phyloP scores from a whole-genome alignment of 2,113 vertebrate species.

The Panurus biarmicus region DNA sequence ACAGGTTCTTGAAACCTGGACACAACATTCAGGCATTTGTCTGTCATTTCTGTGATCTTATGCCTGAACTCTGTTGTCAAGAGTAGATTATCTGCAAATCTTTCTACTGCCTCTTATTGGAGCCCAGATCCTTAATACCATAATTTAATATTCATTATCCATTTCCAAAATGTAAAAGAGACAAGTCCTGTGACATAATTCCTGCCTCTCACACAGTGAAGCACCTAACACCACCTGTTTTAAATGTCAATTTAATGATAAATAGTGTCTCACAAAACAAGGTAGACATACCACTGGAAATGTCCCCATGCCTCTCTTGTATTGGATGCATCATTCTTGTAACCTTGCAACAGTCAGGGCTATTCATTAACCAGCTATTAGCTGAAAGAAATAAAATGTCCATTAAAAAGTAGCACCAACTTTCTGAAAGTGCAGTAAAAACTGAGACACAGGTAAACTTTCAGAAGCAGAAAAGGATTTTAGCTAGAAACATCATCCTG shows the following conservation, averaged over 20 bases:
- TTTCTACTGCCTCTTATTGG: background rate
- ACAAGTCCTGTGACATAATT: background rate
- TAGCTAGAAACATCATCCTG: background rate
- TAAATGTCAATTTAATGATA: background rate
- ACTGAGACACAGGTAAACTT: background rate
- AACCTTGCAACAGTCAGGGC: background rate
- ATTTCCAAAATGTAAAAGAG: background rate
- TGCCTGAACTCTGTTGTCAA: background rate
- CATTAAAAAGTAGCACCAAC: background rate
- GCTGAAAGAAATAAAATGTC: background rate
- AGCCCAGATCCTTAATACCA: background rate
- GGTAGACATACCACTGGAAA: slow-evolving; percentile 5
- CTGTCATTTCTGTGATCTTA: background rate
- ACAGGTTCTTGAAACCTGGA: background rate
- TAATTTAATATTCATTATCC: background rate
- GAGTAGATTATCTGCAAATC: background rate
- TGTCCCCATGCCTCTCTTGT: slow-evolving; percentile 8
- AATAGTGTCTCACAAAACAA: slow-evolving; percentile 11
- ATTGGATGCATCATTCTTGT: background rate
- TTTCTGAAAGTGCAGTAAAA: background rate
- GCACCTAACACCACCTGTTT: background rate
- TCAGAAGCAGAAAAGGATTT: background rate
- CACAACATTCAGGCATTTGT: background rate
- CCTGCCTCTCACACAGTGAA: background rate
- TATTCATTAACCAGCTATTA: slow-evolving; percentile 35